Conservation (phyloP, 2,888 invertebrate species). For the Chirona hameri region DNA sequence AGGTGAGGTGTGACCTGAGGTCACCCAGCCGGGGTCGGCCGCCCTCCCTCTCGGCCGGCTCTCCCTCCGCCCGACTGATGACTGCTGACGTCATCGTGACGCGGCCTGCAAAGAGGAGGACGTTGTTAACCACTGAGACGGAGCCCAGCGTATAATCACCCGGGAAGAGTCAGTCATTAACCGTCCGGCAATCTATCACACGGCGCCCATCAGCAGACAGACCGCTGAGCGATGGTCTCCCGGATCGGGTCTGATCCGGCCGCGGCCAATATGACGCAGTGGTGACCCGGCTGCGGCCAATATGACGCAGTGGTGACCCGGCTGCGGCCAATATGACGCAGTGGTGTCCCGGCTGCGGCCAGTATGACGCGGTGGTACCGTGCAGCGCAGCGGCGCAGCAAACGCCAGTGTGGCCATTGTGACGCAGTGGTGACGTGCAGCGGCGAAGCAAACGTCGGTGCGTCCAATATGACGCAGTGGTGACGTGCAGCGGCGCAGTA, state of each 20-base stretch:
- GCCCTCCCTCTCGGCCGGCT: neutral
- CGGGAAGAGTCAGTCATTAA: too few relatives aligned
- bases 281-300: neutral
- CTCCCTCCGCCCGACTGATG: neutral
- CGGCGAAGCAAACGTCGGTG: too few relatives aligned
- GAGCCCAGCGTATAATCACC: too few relatives aligned
- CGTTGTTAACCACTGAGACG: too few relatives aligned
- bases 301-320: neutral
- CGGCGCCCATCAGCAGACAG: neutral
- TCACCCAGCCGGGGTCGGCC: slow-evolving; percentile 43
- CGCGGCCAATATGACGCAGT: too few relatives aligned
- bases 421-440: too few relatives aligned
- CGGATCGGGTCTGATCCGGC: too few relatives aligned
- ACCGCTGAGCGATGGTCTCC: too few relatives aligned
- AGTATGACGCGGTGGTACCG: too few relatives aligned
- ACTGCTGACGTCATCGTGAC: neutral
- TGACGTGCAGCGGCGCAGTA: neutral
- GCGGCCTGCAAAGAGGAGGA: neutral
- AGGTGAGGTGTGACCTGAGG: slow-evolving; percentile 84
- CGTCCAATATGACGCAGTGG: neutral
- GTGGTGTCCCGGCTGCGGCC: neutral
- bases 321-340: neutral
- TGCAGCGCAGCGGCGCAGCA: too few relatives aligned
- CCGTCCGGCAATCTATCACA: neutral
- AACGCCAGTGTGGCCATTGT: too few relatives aligned